Percentiles rank a stretch among this genome's conserved stretches.
Conservation (phyloP, 2,113 vertebrate genomes). For the Monopterus albus region DNA sequence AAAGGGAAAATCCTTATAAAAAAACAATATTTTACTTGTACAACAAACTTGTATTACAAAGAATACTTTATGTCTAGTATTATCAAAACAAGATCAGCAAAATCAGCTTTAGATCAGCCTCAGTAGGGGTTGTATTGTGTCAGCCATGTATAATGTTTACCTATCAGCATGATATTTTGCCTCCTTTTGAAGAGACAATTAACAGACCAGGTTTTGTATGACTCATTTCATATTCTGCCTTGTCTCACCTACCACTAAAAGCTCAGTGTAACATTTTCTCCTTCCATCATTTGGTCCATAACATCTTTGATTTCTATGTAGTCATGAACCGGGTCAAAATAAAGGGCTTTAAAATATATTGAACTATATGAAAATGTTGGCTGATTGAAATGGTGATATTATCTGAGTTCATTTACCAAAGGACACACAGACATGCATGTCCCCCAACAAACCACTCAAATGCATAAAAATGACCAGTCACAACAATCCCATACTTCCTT, state of each 20-base stretch:
- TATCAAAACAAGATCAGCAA: no score
- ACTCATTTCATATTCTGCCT: background rate
- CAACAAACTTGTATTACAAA: no score
- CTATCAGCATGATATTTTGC: background rate
- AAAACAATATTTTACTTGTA: conserved; percentile 1
- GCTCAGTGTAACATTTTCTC: conserved; percentile 9
- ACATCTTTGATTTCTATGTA: conserved; percentile 29
- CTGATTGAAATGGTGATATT: background rate
- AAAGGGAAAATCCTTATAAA: background rate
- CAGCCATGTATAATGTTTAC: background rate
- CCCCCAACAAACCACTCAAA: background rate
- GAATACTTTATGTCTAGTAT: no score
- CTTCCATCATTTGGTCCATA: conserved; percentile 3
- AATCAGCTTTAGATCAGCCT: no score
- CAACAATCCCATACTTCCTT: background rate
- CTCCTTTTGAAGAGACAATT: background rate
- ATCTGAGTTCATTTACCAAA: background rate
- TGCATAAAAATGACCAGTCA: background rate
- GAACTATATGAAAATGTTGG: background rate
- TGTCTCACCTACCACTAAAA: background rate
- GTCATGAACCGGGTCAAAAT: conserved; percentile 38
- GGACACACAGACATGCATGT: background rate
- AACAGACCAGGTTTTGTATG: background rate
- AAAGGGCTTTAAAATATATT: conserved; percentile 49
- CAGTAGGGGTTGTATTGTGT: conserved; percentile 2